Percentiles rank a stretch among this genome's conserved stretches.
Evolutionary conservation across 2,113 vertebrate genomes (phyloP).

Genomic region (Bungarus multicinctus): DNA sequence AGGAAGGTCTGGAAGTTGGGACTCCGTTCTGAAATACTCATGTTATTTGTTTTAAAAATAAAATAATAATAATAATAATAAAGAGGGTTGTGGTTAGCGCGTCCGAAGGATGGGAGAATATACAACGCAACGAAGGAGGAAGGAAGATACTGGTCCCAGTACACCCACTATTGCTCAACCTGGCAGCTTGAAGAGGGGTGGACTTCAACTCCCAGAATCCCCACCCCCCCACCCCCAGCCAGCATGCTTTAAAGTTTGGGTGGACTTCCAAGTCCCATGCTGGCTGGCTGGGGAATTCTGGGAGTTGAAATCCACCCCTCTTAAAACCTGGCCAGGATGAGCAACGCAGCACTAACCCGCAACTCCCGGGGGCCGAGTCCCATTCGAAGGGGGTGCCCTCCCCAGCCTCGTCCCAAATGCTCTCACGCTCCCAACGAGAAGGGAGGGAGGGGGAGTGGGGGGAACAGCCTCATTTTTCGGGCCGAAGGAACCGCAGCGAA

Average conservation of each 20-base stretch:
- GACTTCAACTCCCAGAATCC: not conserved
- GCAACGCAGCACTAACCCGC: not conserved
- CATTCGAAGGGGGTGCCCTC: not conserved
- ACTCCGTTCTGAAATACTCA: not conserved
- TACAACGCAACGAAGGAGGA: not conserved
- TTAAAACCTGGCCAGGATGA: too few relatives aligned
- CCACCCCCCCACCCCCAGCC: too few relatives aligned
- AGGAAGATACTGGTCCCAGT: conserved; percentile 35
- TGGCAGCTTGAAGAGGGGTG: not conserved
- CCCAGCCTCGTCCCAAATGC: conserved; percentile 2
- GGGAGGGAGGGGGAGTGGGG: not conserved
- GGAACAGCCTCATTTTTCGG: not conserved
- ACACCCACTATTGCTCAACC: not conserved
- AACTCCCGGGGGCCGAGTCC: not conserved
- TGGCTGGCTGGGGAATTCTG: not conserved
- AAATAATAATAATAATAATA: not conserved
- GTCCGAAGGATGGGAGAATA: not conserved
- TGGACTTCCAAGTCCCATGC: too few relatives aligned
- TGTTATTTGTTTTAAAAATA: not conserved
- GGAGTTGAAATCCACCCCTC: not conserved
- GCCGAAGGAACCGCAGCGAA: not conserved
- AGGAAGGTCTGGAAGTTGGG: not conserved
- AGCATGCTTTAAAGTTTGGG: too few relatives aligned
- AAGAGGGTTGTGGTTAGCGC: not conserved
- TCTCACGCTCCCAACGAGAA: not conserved